Evolutionary conservation across 2,797 vertebrate genomes (phyloP), one percentile per base, ranked within the genome.

Genomic region (Sandelia bainsii): DNA sequence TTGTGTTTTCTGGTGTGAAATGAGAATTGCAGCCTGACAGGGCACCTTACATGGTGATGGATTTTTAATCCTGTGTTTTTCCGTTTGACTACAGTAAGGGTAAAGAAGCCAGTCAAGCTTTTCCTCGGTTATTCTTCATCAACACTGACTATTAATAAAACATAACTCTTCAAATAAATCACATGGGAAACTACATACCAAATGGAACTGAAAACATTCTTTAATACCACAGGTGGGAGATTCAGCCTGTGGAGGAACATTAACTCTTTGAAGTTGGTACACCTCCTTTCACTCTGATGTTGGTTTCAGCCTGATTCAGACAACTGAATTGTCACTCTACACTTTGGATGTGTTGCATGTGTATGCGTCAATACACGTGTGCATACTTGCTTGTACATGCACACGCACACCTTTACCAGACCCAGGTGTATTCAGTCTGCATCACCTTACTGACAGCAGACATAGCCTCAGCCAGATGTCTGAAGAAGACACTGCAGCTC

Each of bases 381-480:
- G 46, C 69, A 45, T 71, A 27, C 64, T 27, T 78, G 75, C 40
- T 53, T 37, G 39, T 62, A 46, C 56, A 63, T 3, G 49, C 59
- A 61, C 7, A 51, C 32, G 69, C 50, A 59, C 50, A 59, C 46
- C 32, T 75, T 80, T 62, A 58, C 69, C 22, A n/a, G 57, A 69
- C 69, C 75, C 72, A 67, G 72, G 77, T 84, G 77, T 61, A 59
- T 46, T 51, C 49, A 60, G 40, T 60, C 64, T 53, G 57, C 74
- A 77, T 65, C 46, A 57, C 68, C 44, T 48, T 14, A 34, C 79
- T 42, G 78, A 85, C 69, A 81, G 75, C 90, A 89, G 86, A 89
- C 87, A 13, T 67, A 60, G 69, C 75, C 84, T 90, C 85, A 88
- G 42, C 76, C 27, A 71, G 87, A 90, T 83, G 88, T 92, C 89